Percentiles rank a stretch among this genome's conserved stretches.
phyloP scores from a whole-genome alignment of 2,888 invertebrate genomes.

The Apamea epomidion region DNA sequence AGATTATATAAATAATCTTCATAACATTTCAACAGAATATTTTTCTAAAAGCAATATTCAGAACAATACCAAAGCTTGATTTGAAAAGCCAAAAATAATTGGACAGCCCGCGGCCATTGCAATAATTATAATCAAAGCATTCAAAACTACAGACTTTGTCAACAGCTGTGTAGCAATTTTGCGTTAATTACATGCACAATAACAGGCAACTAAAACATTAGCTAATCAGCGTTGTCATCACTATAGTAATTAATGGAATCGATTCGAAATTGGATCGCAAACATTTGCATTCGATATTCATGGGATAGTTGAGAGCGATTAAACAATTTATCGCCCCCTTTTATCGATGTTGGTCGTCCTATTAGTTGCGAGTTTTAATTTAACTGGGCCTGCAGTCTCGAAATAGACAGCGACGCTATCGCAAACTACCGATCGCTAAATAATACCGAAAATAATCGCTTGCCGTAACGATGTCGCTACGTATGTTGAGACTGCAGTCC shows the following conservation, averaged over 20 bases:
- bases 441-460: too few relatives aligned
- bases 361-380: slow-evolving; percentile 26
- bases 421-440: too few relatives aligned
- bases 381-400: not conserved
- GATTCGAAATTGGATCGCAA: slow-evolving; percentile 43
- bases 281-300: slow-evolving; percentile 54
- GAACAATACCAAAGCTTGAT: slow-evolving; percentile 23
- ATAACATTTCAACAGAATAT: not conserved
- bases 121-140: slow-evolving; percentile 43
- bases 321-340: slow-evolving; percentile 32
- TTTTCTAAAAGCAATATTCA: slow-evolving; percentile 30
- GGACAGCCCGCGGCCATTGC: slow-evolving; percentile 28
- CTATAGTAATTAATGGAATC: slow-evolving; percentile 51
- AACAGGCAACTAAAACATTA: slow-evolving; percentile 45
- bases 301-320: slow-evolving; percentile 14
- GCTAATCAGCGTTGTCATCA: slow-evolving; percentile 48
- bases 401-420: too few relatives aligned
- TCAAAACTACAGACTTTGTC: slow-evolving; percentile 40
- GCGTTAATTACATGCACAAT: slow-evolving; percentile 56
- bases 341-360: slow-evolving; percentile 20
- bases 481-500: too few relatives aligned
- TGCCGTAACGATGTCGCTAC: too few relatives aligned
- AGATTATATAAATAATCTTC: slow-evolving; percentile 7
- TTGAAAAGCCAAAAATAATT: slow-evolving; percentile 37
- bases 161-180: slow-evolving; percentile 45